Evolutionary conservation across 2,113 vertebrate species (phyloP).

Genomic region (Riparia riparia): DNA sequence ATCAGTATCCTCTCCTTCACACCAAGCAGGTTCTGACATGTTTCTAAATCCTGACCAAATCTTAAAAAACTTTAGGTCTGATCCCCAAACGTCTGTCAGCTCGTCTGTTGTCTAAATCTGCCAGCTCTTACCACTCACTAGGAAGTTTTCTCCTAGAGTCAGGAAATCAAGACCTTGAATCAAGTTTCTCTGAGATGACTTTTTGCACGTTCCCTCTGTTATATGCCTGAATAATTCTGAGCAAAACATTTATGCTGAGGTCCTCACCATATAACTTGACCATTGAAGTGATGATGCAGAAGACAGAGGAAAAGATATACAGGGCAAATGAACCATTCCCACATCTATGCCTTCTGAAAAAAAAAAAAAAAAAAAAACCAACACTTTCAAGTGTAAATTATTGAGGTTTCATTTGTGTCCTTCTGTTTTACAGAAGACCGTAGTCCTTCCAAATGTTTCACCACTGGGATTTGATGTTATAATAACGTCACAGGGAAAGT

Average conservation of each 20-base stretch:
- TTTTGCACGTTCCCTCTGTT: background rate
- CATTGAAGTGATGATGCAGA: background rate
- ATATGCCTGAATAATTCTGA: background rate
- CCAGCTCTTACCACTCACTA: background rate
- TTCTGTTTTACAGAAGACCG: background rate
- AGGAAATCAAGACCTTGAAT: constrained; percentile 23
- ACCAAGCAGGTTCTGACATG: background rate
- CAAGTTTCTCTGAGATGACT: background rate
- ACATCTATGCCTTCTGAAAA: background rate
- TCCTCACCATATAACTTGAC: constrained; percentile 2
- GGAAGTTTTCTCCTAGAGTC: background rate
- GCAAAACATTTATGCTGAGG: constrained; percentile 14
- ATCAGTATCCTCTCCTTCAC: background rate
- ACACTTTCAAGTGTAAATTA: background rate
- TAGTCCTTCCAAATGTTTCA: background rate
- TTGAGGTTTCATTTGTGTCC: background rate
- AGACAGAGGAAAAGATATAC: background rate
- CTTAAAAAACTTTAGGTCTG: background rate
- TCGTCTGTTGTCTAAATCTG: background rate
- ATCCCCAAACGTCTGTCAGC: background rate
- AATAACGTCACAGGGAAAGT: background rate
- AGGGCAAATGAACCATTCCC: background rate
- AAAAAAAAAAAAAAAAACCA: background rate
- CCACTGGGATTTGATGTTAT: background rate
- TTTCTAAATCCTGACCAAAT: background rate